A percentile compares a stretch with the other conserved stretches of the same genome.
phyloP scores from a whole-genome alignment of 2,888 invertebrate species.

The Oxystoma pomonae region DNA sequence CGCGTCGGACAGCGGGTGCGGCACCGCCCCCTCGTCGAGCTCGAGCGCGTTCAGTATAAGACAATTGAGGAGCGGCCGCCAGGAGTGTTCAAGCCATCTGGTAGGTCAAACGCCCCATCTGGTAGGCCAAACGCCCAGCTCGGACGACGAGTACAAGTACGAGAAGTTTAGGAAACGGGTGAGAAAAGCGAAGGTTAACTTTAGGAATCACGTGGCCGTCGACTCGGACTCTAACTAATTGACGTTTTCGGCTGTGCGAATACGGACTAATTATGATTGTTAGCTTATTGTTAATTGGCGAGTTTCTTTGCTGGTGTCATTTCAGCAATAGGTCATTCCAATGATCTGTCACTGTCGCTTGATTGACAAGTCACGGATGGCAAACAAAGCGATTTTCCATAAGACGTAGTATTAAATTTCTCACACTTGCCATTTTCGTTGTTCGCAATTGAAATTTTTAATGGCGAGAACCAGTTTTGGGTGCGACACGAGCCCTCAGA shows the following conservation, averaged over 20 bases:
- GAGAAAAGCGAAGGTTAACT: slow-evolving; percentile 59
- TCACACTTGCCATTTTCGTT: no score
- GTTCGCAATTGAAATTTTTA: no score
- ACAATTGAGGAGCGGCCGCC: slow-evolving; percentile 10
- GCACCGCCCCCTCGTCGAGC: slow-evolving; percentile 40
- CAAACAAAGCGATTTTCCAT: no score
- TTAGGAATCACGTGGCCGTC: slow-evolving; percentile 57
- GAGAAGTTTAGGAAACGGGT: slow-evolving; percentile 56
- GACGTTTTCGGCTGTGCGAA: background rate
- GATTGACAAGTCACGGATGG: no score
- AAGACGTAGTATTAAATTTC: no score
- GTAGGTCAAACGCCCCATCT: background rate
- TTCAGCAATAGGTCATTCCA: no score
- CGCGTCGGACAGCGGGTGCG: slow-evolving; percentile 44
- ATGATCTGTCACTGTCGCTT: no score
- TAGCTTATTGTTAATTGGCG: no score
- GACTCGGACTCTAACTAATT: slow-evolving; percentile 61
- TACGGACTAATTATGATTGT: background rate
- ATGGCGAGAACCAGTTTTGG: no score
- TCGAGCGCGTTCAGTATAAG: slow-evolving; percentile 21
- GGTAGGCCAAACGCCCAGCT: slow-evolving; percentile 33
- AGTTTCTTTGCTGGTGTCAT: no score
- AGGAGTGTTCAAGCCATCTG: background rate
- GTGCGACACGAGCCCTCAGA: no score
- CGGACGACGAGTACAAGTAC: slow-evolving; percentile 50